Base-by-base conservation (phyloP, 2,888 invertebrate genomes). In the Bimastos eiseni region DNA sequence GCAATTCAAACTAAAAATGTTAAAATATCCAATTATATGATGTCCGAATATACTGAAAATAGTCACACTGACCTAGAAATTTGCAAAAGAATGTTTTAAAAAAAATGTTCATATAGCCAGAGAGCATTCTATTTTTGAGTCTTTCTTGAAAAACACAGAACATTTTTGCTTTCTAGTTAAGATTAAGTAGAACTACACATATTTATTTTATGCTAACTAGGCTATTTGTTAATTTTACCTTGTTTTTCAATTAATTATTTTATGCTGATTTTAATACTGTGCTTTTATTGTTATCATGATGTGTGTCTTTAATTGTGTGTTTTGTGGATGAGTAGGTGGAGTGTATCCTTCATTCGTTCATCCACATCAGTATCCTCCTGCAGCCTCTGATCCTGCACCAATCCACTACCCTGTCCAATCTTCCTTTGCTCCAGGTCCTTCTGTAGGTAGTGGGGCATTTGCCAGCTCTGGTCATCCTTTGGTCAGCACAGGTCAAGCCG, bases 391-490 rank as follows among this genome's bases (percentile, higher is more conserved):
- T 1, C 70, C 70, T 70, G 70, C 30, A 70, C 70, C 30, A 70
- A 70, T 70, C 70, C 30, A 70, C n/a, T n/a, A 70, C n/a, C 70
- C 70, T 11, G 30, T 8, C 70, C 30, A n/a, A 8, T 2, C 70
- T n/a, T n/a, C 30, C 70, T 70, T 70, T 70, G 70, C n/a, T 70
- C 70, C 70, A 70, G 70, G 70, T 70, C 70, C 70, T 70, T n/a
- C 70, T 11, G 70, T n/a, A 70, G 70, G 30, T 70, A 13, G 70
- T 70, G n/a, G n/a, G n/a, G 70, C 70, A 70, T 70, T 70, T 70
- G 70, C 30, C n/a, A 70, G 70, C 70, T 70, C 70, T 70, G n/a
- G 30, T 70, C 70, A 70, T 70, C 70, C 70, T n/a, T 70, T 70
- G 70, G n/a, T 30, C 70, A 70, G 70, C 8, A n/a, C 30, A n/a